Base-by-base conservation (phyloP, 1,140 invertebrate species). In the Hydropsyche tenuis region DNA sequence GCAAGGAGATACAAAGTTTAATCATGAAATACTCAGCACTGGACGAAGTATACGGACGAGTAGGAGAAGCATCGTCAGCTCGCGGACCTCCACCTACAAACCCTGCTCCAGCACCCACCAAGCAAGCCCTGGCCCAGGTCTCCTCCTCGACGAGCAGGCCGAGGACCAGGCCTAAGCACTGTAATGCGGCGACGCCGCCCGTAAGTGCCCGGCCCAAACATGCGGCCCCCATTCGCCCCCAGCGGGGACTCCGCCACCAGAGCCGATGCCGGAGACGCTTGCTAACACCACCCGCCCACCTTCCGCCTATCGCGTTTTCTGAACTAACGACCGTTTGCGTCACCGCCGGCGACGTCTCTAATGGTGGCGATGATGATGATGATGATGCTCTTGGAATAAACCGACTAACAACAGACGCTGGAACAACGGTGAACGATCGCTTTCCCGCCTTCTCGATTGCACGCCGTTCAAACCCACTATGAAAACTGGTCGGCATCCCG, bases 1-100 rank as follows among this genome's bases (percentile, higher is more conserved):
- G 93, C 2, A 93, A 93, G 75, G 93, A 95, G 79, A 93, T 95
- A 9, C 90, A 92, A 80, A 89, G 89, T 73, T 82, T 94, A 7
- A 93, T 94, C 46, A 86, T 90, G 83, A 93, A 93, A 76, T 94
- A 94, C 80, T 88, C 90, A 0, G 88, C 89, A 16, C 81, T 92
- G 66, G 92, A 92, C 68, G 91, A 91, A 71, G 85, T 88, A 27
- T 89, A 89, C 80, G 85, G 86, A 62, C 80, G 84, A 1, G 30
- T 37, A 83, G 53, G 16, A 56, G 51, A 56, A 1, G 3, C 37
- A 53, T 37, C 30, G 77, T 18, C 48, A 62, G 66, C 79, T 18
- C 62, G n/a, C 81, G 73, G 79, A 85, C 48, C 25, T 79, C 78
- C 22, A 62, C 14, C 80, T 78, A 78, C 81, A 80, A 73, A 73